Percentiles rank a stretch among this genome's conserved stretches.
Evolutionary conservation across 1,140 invertebrate genomes (phyloP).

Genomic region (Heliconius congener): DNA sequence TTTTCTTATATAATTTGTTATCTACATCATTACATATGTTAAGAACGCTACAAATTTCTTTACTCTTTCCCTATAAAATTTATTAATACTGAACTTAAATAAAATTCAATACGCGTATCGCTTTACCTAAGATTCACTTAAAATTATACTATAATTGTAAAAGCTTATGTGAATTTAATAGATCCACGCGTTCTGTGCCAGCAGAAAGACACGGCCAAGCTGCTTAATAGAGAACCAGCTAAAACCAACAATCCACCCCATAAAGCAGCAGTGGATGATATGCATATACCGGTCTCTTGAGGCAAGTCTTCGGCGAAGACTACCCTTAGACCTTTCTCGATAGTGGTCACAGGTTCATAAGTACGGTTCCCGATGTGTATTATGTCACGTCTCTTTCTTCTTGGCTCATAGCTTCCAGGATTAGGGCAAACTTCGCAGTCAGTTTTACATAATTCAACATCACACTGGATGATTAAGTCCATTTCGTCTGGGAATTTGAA

Average conservation of each 20-base stretch:
- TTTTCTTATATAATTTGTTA: not conserved
- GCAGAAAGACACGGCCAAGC: slow-evolving; percentile 60
- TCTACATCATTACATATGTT: not conserved
- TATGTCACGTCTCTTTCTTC: slow-evolving; percentile 81
- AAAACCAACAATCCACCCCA: slow-evolving; percentile 75
- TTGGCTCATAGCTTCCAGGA: slow-evolving; percentile 85
- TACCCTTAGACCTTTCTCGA: slow-evolving; percentile 84
- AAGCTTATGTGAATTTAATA: slow-evolving; percentile 50
- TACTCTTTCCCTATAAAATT: not conserved
- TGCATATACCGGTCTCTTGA: slow-evolving; percentile 65
- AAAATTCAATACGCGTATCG: not conserved
- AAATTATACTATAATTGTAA: not conserved
- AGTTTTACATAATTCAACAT: slow-evolving; percentile 91
- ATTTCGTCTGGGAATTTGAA: slow-evolving; percentile 95
- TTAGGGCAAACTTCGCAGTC: slow-evolving; percentile 89
- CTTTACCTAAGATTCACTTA: not conserved
- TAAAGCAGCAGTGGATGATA: slow-evolving; percentile 68
- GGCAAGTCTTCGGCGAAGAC: slow-evolving; percentile 85
- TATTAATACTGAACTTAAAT: slow-evolving; percentile 24
- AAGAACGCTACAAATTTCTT: not conserved
- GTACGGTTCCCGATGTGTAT: slow-evolving; percentile 77
- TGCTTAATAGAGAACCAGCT: slow-evolving; percentile 65
- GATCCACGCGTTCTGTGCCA: slow-evolving; percentile 66
- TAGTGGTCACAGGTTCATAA: slow-evolving; percentile 81
- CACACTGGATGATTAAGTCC: slow-evolving; percentile 92